Percentiles rank a stretch among this genome's conserved stretches.
Evolutionary conservation across 2,113 vertebrate species (phyloP).

Genomic region (Capreolus pygargus): DNA sequence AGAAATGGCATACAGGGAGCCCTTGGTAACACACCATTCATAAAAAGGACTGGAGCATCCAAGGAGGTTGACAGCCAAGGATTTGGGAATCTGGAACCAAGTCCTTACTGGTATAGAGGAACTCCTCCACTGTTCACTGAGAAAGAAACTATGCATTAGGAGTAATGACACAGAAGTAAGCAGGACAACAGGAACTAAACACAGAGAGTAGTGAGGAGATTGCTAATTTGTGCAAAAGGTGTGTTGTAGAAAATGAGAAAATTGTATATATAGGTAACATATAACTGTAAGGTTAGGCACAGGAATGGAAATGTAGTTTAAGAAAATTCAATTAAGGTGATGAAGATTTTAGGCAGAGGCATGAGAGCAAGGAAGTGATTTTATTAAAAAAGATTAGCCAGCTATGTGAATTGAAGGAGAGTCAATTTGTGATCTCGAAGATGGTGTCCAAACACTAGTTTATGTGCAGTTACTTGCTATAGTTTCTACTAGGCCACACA

Average conservation of each 20-base stretch:
- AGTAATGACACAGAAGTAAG: background rate
- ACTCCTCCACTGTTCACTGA: background rate
- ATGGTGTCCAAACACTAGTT: background rate
- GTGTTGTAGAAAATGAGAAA: accelerated
- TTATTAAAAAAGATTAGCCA: background rate
- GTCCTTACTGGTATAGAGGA: background rate
- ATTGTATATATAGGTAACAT: background rate
- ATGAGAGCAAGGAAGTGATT: background rate
- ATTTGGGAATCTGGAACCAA: background rate
- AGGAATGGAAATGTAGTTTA: background rate
- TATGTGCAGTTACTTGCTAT: background rate
- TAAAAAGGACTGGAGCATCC: background rate
- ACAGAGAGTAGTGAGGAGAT: background rate
- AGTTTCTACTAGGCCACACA: background rate
- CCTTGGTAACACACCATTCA: background rate
- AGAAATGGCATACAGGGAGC: background rate
- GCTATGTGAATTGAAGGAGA: background rate
- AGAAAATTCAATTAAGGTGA: background rate
- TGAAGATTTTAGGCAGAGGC: background rate
- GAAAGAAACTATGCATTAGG: background rate
- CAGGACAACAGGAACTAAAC: background rate
- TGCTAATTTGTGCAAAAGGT: background rate
- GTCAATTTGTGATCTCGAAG: background rate
- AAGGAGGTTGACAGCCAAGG: background rate
- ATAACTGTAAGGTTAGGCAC: background rate